phyloP scores from a whole-genome alignment of 1,140 invertebrate genomes.

The Cydia pomonella region DNA sequence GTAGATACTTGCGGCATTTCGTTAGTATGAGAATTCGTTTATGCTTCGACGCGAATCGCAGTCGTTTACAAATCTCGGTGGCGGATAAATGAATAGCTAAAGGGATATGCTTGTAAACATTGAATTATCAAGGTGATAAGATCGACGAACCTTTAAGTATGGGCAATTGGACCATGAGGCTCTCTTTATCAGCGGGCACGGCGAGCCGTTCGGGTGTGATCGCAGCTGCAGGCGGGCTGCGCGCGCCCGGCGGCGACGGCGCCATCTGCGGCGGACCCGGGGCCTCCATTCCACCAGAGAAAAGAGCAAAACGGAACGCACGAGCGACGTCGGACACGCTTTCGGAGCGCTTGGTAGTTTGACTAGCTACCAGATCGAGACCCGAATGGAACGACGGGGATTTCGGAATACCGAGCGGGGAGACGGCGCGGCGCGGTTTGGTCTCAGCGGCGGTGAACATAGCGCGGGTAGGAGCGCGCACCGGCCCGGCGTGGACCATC shows the following conservation, averaged over 20 bases:
- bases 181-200: constrained; percentile 67
- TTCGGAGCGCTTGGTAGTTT: constrained; percentile 74
- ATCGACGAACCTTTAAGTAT: constrained; percentile 72
- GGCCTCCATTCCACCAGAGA: constrained; percentile 67
- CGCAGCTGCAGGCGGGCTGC: constrained; percentile 61
- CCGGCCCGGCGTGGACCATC: constrained; percentile 78
- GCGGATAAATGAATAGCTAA: background rate
- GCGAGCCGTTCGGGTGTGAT: constrained; percentile 60
- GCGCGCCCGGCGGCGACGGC: constrained; percentile 68
- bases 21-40: background rate
- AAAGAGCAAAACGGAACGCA: constrained; percentile 75
- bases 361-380: constrained; percentile 86
- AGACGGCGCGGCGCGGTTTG: constrained; percentile 79
- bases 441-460: constrained; percentile 79
- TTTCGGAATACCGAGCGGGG: constrained; percentile 87
- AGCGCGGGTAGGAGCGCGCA: constrained; percentile 76
- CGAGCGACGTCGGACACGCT: constrained; percentile 76
- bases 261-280: constrained; percentile 66
- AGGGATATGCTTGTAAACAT: constrained; percentile 47
- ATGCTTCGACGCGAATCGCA: background rate
- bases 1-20: constrained; percentile 34
- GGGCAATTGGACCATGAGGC: constrained; percentile 75
- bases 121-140: constrained; percentile 30
- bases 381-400: constrained; percentile 92
- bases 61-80: constrained; percentile 4